Conservation (phyloP, 92 coral and sea anemone species). For the Nematostella vectensis region DNA sequence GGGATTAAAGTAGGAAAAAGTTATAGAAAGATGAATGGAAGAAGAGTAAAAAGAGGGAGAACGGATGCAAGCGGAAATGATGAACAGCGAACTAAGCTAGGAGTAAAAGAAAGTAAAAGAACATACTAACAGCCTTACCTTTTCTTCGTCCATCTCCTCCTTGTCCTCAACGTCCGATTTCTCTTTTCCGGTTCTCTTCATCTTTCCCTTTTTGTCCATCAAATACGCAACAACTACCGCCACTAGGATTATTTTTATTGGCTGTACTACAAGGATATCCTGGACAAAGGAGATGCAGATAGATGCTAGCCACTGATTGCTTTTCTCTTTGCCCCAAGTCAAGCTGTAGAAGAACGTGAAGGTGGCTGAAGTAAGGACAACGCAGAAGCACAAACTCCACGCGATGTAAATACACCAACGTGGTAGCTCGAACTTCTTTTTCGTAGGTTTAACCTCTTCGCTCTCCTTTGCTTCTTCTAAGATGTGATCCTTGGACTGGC, state of each 20-base stretch:
- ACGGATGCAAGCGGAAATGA: too few species aligned
- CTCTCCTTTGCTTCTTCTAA: not conserved
- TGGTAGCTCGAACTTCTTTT: constrained; percentile 28
- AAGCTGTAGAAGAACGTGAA: constrained; percentile 62
- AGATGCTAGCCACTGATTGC: constrained; percentile 54
- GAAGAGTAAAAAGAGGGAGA: too few species aligned
- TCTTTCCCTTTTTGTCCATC: constrained; percentile 6
- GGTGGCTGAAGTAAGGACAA: constrained; percentile 27
- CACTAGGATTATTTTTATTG: constrained; percentile 33
- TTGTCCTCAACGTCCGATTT: not conserved
- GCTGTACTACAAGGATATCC: constrained; percentile 49
- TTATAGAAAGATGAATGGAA: too few species aligned
- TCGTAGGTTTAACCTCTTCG: not conserved
- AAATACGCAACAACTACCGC: constrained; percentile 29
- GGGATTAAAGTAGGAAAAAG: too few species aligned
- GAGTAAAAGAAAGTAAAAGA: not conserved
- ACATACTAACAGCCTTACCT: too few species aligned
- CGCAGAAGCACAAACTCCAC: constrained; percentile 39
- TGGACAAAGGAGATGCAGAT: constrained; percentile 36
- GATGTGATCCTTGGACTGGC: not conserved
- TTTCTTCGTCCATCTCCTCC: constrained; percentile 1
- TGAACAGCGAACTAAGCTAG: too few species aligned
- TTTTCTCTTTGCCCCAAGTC: constrained; percentile 50
- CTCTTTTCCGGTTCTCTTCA: not conserved
- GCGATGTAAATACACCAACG: constrained; percentile 54